Base-by-base conservation (phyloP, 2,888 invertebrate genomes). In the Zaprionus bogoriensis region DNA sequence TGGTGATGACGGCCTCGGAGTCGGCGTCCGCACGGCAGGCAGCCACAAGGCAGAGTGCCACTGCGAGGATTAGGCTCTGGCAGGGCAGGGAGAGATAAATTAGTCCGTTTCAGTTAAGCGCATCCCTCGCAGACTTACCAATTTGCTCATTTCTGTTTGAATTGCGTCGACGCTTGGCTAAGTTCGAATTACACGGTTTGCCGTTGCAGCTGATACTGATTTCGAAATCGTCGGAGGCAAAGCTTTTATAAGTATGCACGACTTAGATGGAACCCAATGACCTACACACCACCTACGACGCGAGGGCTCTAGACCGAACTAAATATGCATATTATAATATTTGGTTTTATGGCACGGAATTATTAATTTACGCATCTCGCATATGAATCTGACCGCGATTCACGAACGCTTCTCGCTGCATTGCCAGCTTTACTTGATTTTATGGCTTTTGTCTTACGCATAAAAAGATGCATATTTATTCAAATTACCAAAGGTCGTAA, bases 211-310 rank as follows among this genome's bases (percentile, higher is more conserved):
- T 72, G 70, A 55, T 69, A 74, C 70, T 87, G 80, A 76, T 86
- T 66, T 74, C 61, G 61, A 68, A 69, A 72, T 57, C 41, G 19
- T n/a, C n/a, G 41, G 28, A 38, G 25, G 10, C 50, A 61, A 48
- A 36, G 55, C 63, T 83, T 84, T 79, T 83, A 87, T 83, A 83
- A 45, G n/a, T 17, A n/a, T 17, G 17, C 5, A 36, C 17, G 27
- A 10, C 39, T 45, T 23, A 27, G 47, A 9, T 55, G 55, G 65
- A 66, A 47, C 53, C n/a, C n/a, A 63, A 69, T 87, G 87, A 87
- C 82, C 82, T 78, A 84, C 82, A n/a, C n/a, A n/a, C n/a, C n/a
- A 81, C 80, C 84, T 80, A 84, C 77, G 42, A 67, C 68, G 51
- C 53, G 63, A 63, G 47, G 52, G 51, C 69, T 38, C 25, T n/a